Evolutionary conservation across 2,888 invertebrate species (phyloP).

Genomic region (Lysandra bellargus): DNA sequence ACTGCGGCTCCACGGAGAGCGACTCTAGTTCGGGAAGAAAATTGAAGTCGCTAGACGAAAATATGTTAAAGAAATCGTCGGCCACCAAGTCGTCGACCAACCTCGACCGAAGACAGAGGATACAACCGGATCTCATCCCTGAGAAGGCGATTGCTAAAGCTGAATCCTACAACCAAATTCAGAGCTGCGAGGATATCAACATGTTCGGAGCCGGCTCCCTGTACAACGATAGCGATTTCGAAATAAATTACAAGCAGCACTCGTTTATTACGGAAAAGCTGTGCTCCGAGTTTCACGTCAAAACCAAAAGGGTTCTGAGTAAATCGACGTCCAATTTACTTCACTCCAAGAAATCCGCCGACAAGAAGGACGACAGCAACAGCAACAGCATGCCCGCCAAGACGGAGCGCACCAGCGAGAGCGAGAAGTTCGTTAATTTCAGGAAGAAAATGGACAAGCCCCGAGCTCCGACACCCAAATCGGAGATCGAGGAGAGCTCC

Average conservation of each 20-base stretch:
- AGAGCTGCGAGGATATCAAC: constrained; percentile 78
- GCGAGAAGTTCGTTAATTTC: constrained; percentile 67
- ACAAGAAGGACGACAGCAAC: constrained; percentile 73
- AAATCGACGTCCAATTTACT: constrained; percentile 83
- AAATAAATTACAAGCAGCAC: constrained; percentile 79
- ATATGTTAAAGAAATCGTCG: constrained; percentile 73
- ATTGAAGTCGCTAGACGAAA: constrained; percentile 73
- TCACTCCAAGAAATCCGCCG: constrained; percentile 79
- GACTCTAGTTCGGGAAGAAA: constrained; percentile 74
- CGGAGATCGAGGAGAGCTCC: constrained; percentile 63
- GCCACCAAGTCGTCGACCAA: constrained; percentile 73
- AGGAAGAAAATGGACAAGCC: constrained; percentile 76
- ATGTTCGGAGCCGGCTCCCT: constrained; percentile 79
- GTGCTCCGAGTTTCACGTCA: constrained; percentile 86
- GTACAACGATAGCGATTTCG: constrained; percentile 79
- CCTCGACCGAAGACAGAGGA: constrained; percentile 73
- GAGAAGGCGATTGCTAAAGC: constrained; percentile 75
- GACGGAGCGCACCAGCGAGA: constrained; percentile 64
- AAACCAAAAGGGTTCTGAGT: constrained; percentile 83
- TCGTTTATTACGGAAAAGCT: constrained; percentile 85
- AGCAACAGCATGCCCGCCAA: constrained; percentile 77
- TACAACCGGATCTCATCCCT: constrained; percentile 76
- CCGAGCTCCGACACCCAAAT: constrained; percentile 73
- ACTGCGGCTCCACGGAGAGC: constrained; percentile 77
- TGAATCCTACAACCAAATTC: constrained; percentile 76